Evolutionary conservation across 2,888 invertebrate genomes (phyloP).

Genomic region (Rotaria magnacalcarata): DNA sequence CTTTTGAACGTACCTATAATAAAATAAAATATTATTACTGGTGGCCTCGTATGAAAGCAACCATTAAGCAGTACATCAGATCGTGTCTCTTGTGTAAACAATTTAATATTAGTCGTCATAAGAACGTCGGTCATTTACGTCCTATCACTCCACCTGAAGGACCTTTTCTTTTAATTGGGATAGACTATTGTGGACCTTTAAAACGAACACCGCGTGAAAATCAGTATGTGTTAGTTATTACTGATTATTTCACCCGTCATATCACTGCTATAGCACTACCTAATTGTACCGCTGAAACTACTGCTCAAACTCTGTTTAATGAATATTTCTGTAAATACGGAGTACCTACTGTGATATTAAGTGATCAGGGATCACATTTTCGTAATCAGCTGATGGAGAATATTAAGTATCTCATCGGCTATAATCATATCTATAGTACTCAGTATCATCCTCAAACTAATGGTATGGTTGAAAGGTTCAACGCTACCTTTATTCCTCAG

Average conservation of each 20-base stretch:
- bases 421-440: neutral
- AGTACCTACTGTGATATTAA: neutral
- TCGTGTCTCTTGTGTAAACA: too few relatives aligned
- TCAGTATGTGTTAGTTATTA: too few relatives aligned
- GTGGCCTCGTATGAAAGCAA: neutral
- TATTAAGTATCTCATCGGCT: neutral
- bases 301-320: too few relatives aligned
- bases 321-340: neutral
- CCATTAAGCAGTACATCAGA: too few relatives aligned
- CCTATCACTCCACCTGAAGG: neutral
- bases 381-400: neutral
- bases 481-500: too few relatives aligned
- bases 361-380: neutral
- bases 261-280: neutral
- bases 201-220: too few relatives aligned
- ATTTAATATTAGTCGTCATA: neutral
- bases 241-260: neutral
- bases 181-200: too few relatives aligned
- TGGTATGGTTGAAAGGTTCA: too few relatives aligned
- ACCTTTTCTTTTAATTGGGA: too few relatives aligned
- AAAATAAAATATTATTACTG: neutral
- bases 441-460: neutral
- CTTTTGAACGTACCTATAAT: neutral
- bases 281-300: neutral
- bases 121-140: neutral